Conservation (phyloP, 2,888 invertebrate species). For the Tetragonisca angustula region DNA sequence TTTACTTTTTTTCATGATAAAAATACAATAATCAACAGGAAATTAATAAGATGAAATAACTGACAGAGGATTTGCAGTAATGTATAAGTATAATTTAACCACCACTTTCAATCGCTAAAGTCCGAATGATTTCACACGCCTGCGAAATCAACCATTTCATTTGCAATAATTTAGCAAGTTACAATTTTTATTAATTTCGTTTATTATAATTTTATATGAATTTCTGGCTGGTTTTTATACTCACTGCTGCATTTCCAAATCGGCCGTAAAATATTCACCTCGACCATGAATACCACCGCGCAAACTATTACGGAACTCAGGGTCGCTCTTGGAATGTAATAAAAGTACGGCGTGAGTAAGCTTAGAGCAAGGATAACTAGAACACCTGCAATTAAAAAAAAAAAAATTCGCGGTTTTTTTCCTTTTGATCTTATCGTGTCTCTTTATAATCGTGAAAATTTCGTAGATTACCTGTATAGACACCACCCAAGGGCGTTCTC, state of each 20-base stretch:
- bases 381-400: slow-evolving; percentile 84
- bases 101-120: too few relatives aligned
- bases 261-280: slow-evolving; percentile 86
- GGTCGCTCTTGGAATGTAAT: slow-evolving; percentile 89
- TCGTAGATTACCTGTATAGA: slow-evolving; percentile 87
- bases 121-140: too few relatives aligned
- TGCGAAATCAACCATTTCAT: too few relatives aligned
- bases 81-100: too few relatives aligned
- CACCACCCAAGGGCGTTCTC: slow-evolving; percentile 90
- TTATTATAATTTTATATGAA: background rate
- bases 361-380: slow-evolving; percentile 90
- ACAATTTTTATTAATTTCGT: background rate
- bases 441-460: background rate
- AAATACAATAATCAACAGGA: too few relatives aligned
- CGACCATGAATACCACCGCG: slow-evolving; percentile 91
- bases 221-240: slow-evolving; percentile 41
- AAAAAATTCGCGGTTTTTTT: background rate
- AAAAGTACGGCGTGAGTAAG: slow-evolving; percentile 90
- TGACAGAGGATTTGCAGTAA: too few relatives aligned
- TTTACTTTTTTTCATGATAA: too few relatives aligned
- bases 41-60: too few relatives aligned
- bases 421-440: background rate
- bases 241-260: slow-evolving; percentile 86
- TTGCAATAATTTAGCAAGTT: background rate
- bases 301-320: slow-evolving; percentile 91